Conservation (phyloP, 2,888 invertebrate species). For the Germaria angustata region DNA sequence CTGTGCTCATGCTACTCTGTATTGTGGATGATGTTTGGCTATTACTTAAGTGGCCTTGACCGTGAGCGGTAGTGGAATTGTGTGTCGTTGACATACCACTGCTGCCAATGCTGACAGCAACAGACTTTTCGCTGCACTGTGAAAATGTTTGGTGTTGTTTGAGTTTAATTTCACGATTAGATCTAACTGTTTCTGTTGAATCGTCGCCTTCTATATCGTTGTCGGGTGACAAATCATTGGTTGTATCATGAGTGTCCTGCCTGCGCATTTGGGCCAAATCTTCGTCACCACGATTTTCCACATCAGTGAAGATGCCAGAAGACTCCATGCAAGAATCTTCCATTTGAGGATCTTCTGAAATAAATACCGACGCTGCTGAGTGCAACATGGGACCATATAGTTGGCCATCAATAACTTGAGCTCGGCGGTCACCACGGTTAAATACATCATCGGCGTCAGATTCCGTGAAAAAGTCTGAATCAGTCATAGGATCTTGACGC, state of each 20-base stretch:
- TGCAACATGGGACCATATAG: slow-evolving; percentile 85
- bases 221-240: slow-evolving; percentile 73
- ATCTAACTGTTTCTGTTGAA: slow-evolving; percentile 81
- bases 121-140: slow-evolving; percentile 47
- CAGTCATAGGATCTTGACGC: slow-evolving; percentile 92
- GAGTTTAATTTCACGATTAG: slow-evolving; percentile 74
- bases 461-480: slow-evolving; percentile 94
- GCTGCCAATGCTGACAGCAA: too few relatives aligned
- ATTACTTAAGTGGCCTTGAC: slow-evolving; percentile 74
- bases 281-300: slow-evolving; percentile 87
- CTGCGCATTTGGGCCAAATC: slow-evolving; percentile 80
- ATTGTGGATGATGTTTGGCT: slow-evolving; percentile 76
- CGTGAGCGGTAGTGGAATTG: slow-evolving; percentile 61
- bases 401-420: slow-evolving; percentile 93
- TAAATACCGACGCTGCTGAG: slow-evolving; percentile 81
- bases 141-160: slow-evolving; percentile 43
- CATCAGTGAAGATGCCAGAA: slow-evolving; percentile 92
- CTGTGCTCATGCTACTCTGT: slow-evolving; percentile 73
- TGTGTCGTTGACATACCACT: slow-evolving; percentile 42
- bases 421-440: slow-evolving; percentile 87
- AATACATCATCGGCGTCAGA: slow-evolving; percentile 89
- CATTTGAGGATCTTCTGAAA: slow-evolving; percentile 81
- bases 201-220: slow-evolving; percentile 73
- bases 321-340: slow-evolving; percentile 94
- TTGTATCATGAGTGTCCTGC: slow-evolving; percentile 74